phyloP scores from a whole-genome alignment of 1,140 invertebrate species.

The Semibalanus balanoides region DNA sequence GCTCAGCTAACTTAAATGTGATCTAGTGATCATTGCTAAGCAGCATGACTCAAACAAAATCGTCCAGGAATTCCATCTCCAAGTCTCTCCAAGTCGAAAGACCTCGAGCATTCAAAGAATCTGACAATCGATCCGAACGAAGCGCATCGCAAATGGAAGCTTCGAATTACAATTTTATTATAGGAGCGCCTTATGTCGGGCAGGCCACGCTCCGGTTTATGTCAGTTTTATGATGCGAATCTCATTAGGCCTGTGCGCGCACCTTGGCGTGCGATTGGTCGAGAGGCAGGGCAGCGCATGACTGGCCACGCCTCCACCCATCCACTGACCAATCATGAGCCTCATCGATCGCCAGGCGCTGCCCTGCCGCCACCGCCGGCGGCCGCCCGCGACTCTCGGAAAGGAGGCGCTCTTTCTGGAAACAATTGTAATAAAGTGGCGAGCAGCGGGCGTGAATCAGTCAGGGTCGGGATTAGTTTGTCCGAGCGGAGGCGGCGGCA shows the following conservation, averaged over 20 bases:
- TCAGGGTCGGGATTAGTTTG: background rate
- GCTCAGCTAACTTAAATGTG: no score
- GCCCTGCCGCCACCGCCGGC: background rate
- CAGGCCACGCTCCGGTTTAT: background rate
- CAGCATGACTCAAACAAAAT: no score
- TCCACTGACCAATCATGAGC: background rate
- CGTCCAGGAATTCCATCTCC: background rate
- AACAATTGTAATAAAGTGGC: background rate
- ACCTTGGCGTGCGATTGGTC: background rate
- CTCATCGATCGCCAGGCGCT: background rate
- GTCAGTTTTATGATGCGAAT: background rate
- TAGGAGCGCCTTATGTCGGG: background rate
- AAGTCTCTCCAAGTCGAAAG: background rate
- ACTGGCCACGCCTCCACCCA: background rate
- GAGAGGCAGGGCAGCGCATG: background rate
- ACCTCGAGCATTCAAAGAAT: background rate
- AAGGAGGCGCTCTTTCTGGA: background rate
- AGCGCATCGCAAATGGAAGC: background rate
- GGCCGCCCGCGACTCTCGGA: background rate
- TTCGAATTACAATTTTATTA: background rate
- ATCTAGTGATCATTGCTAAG: no score
- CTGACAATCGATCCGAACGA: background rate
- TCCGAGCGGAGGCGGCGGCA: no score
- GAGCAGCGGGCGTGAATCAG: background rate
- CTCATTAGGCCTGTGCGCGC: background rate